Percentiles rank a stretch among this genome's conserved stretches.
These are phyloP conservation scores for Macrosteles quadrilineatus DNA, from an alignment of 1,140 invertebrate species.

Conservation along the genomic window DNA sequence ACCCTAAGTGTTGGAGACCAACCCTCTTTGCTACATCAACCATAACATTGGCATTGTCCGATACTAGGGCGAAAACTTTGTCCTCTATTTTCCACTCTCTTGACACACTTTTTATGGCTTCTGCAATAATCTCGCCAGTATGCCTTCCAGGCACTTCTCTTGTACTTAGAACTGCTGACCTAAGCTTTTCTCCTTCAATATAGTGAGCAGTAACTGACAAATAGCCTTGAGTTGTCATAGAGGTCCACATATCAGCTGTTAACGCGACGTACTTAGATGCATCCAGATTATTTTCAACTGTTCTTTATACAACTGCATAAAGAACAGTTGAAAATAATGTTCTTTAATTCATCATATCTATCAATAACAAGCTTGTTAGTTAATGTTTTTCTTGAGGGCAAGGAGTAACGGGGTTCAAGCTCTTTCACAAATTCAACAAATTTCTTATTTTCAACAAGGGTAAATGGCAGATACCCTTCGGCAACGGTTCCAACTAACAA, in stretches of 20 bases:
- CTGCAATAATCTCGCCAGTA: slow-evolving; percentile 2
- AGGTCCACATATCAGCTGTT: too few species aligned
- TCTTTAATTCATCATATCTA: neutral
- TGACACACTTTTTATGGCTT: neutral
- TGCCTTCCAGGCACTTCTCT: too few species aligned
- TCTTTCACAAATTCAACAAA: neutral
- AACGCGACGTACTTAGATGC: too few species aligned
- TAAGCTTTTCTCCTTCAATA: too few species aligned
- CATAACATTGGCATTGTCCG: slow-evolving; percentile 24
- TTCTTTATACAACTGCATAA: too few species aligned
- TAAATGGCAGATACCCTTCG: neutral
- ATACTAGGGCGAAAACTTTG: slow-evolving; percentile 11
- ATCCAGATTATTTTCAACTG: too few species aligned
- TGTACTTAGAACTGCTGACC: too few species aligned
- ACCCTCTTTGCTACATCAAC: slow-evolving; percentile 7
- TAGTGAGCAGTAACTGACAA: too few species aligned
- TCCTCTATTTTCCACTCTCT: neutral
- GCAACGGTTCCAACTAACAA: neutral
- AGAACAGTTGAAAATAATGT: too few species aligned
- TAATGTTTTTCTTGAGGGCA: neutral
- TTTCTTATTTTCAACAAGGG: neutral
- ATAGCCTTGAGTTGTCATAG: too few species aligned
- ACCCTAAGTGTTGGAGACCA: neutral
- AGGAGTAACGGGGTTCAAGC: neutral
- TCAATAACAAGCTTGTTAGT: slow-evolving; percentile 5